A percentile compares a stretch with the other conserved stretches of the same genome.
Evolutionary conservation across 1,140 invertebrate species (phyloP).

Genomic region (Coelopa frigida): DNA sequence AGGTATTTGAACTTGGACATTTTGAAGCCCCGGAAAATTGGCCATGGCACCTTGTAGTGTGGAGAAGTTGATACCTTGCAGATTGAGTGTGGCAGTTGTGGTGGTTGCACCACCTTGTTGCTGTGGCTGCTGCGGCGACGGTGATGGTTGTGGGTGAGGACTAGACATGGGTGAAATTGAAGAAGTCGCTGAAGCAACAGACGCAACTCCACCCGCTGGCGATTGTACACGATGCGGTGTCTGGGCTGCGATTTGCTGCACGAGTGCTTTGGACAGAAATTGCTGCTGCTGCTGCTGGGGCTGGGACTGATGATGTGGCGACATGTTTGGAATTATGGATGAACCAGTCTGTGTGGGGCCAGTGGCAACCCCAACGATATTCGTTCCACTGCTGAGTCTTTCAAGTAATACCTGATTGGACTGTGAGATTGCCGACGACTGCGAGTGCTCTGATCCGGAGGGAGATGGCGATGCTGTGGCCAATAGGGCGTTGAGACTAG

Average conservation of each 20-base stretch:
- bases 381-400: conserved; percentile 34
- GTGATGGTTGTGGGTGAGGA: conserved; percentile 55
- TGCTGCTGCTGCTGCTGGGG: conserved; percentile 21
- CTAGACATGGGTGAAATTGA: conserved; percentile 52
- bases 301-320: conserved; percentile 28
- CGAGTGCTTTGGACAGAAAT: conserved; percentile 36
- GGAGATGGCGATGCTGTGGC: conserved; percentile 32
- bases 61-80: conserved; percentile 69
- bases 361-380: conserved; percentile 23
- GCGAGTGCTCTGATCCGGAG: conserved; percentile 39
- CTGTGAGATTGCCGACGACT: conserved; percentile 37
- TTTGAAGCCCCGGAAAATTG: conserved; percentile 65
- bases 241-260: no score
- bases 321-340: conserved; percentile 40
- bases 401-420: conserved; percentile 40
- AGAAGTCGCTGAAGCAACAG: no score
- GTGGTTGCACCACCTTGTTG: conserved; percentile 19
- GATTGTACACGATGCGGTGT: conserved; percentile 37
- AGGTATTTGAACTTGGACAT: conserved; percentile 70
- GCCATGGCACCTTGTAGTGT: conserved; percentile 62
- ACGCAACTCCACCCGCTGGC: no score
- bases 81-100: conserved; percentile 49
- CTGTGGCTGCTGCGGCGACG: conserved; percentile 26
- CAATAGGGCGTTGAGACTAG: conserved; percentile 3
- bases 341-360: no score